Evolutionary conservation across 2,888 invertebrate genomes (phyloP), one percentile per base, ranked within the genome.

Genomic region (Teinopalpus imperialis): DNA sequence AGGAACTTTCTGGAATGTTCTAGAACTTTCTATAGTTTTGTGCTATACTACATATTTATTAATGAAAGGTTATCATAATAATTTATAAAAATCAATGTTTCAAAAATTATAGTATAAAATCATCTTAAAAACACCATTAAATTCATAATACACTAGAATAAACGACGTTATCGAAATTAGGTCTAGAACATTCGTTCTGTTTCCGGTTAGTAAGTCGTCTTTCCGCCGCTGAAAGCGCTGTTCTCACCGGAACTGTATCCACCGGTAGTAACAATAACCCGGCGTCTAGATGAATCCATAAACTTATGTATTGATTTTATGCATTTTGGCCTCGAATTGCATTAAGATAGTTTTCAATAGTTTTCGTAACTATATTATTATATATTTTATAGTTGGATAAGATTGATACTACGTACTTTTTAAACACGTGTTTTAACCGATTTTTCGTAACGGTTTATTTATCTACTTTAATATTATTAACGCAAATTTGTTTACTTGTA

Each of bases 151-250:
- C 8, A 9, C 1, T 18, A 31, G 2, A 12, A 6, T 34, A 29
- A 21, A 10, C 8, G 1, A 9, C 6, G 10, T 9, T 21, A 23
- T 5, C 21, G 7, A 6, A 5, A 23, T 16, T 60, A 21, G 21
- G 30, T 62, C 87, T 73, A 66, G 87, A 87, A 83, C 51, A 45
- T 83, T 86, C 85, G 1, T 24, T n/a, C 30, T 6, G 52, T 59
- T 56, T 87, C 87, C 87, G 72, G 63, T 51, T 16, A 30, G 20
- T 71, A 59, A 55, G 72, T 61, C 41, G 0, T 7, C 74, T 71
- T 50, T 24, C 66, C 49, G 34, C 66, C 81, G 61, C 66, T 30
- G 4, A 12, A 0, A 23, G 70, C 79, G 80, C 75, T 74, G 52
- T 42, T 21, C 9, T 54, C 56, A 50, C 85, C 83, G 71, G 56